phyloP scores from a whole-genome alignment of 2,888 invertebrate genomes.

The Laothoe populi region DNA sequence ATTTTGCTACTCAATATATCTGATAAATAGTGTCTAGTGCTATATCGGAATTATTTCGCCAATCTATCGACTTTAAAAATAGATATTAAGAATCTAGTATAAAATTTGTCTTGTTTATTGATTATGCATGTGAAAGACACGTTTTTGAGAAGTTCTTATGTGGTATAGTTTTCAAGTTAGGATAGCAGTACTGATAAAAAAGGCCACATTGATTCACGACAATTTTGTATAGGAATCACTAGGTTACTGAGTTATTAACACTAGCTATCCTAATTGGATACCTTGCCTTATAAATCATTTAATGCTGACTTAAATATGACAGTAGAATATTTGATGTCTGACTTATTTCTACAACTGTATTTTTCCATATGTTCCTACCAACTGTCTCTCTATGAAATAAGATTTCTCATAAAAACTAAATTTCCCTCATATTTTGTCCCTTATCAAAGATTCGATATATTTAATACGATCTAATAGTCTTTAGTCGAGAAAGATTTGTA shows the following conservation, averaged over 20 bases:
- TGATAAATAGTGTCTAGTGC: not conserved
- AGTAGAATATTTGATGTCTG: slow-evolving; percentile 12
- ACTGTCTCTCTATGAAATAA: not conserved
- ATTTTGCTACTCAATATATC: slow-evolving; percentile 1
- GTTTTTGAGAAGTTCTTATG: not conserved
- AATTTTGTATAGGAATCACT: too few relatives aligned
- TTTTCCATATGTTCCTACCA: not conserved
- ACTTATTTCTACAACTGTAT: not conserved
- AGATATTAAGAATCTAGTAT: not conserved
- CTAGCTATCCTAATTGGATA: not conserved
- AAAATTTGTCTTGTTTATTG: not conserved
- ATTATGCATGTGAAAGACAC: not conserved
- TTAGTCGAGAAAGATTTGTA: not conserved
- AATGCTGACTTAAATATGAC: not conserved
- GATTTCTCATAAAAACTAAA: not conserved
- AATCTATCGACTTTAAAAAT: slow-evolving; percentile 10
- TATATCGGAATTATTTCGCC: slow-evolving; percentile 12
- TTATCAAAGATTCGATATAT: not conserved
- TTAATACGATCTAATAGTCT: not conserved
- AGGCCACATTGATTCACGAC: not conserved
- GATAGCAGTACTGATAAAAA: not conserved
- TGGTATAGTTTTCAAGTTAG: not conserved
- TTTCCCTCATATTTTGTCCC: not conserved
- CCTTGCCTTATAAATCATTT: not conserved
- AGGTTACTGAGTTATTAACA: not conserved